These are phyloP conservation scores for Abrostola triplasia DNA, from an alignment of 2,888 invertebrate species.

Conservation along the genomic window DNA sequence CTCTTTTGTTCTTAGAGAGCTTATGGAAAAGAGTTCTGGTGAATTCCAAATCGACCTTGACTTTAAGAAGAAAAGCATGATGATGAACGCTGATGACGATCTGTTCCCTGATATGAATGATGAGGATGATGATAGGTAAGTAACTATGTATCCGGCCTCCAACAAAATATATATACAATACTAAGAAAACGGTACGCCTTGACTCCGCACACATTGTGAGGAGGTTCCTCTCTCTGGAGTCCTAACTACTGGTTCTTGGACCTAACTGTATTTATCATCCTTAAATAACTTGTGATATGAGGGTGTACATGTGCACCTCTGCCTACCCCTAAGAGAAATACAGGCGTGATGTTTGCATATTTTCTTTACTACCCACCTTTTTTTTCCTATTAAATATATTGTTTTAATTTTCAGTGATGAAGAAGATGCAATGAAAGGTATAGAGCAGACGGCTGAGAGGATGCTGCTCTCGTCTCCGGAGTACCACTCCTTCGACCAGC, in stretches of 20 bases:
- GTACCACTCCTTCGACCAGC: constrained; percentile 75
- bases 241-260: too few species aligned
- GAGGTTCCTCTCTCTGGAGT: too few species aligned
- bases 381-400: too few species aligned
- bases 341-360: too few species aligned
- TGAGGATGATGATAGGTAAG: constrained; percentile 66
- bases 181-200: too few species aligned
- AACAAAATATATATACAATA: too few species aligned
- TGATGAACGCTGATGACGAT: constrained; percentile 66
- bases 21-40: constrained; percentile 58
- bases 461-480: constrained; percentile 76
- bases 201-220: too few species aligned
- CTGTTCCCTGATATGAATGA: constrained; percentile 66
- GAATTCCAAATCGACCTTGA: constrained; percentile 77
- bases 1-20: constrained; percentile 61
- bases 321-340: too few species aligned
- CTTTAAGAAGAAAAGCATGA: constrained; percentile 65
- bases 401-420: constrained; percentile 64
- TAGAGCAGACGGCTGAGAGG: constrained; percentile 69
- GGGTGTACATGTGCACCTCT: too few species aligned
- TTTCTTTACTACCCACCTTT: background rate
- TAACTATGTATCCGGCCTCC: too few species aligned
- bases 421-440: constrained; percentile 68
- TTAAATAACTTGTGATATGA: too few species aligned
- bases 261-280: too few species aligned